A percentile compares a stretch with the other conserved stretches of the same genome.
Conservation (phyloP, 1,140 invertebrate genomes). For the Drosophila jambulina region DNA sequence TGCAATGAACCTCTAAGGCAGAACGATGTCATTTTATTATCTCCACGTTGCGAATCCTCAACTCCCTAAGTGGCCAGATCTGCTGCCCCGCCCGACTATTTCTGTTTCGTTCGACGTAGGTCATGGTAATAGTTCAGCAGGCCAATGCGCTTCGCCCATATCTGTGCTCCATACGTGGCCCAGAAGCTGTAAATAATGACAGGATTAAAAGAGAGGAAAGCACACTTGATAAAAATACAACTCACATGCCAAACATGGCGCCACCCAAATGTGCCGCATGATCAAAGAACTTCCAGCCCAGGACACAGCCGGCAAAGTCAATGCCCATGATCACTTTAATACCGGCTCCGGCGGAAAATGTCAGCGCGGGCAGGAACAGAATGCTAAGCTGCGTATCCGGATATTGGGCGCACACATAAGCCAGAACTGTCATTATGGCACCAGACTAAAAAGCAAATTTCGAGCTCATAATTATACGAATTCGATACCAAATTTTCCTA, state of each 20-base stretch:
- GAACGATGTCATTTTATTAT: slow-evolving; percentile 35
- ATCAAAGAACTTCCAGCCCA: slow-evolving; percentile 97
- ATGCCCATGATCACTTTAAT: slow-evolving; percentile 94
- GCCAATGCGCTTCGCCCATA: slow-evolving; percentile 78
- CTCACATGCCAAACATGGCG: slow-evolving; percentile 94
- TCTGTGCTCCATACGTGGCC: slow-evolving; percentile 73
- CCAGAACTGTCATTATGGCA: slow-evolving; percentile 95
- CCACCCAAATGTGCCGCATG: slow-evolving; percentile 99
- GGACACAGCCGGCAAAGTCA: slow-evolving; percentile 92
- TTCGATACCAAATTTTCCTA: not conserved
- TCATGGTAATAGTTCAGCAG: slow-evolving; percentile 80
- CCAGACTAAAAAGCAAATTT: slow-evolving; percentile 91
- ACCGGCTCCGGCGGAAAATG: slow-evolving; percentile 93
- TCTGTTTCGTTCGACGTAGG: slow-evolving; percentile 77
- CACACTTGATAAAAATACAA: not conserved
- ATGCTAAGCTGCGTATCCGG: slow-evolving; percentile 95
- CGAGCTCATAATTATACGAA: slow-evolving; percentile 16
- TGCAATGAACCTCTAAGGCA: slow-evolving; percentile 45
- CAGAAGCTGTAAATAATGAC: slow-evolving; percentile 59
- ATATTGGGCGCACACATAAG: slow-evolving; percentile 93
- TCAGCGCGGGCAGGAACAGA: slow-evolving; percentile 94
- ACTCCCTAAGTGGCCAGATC: not conserved
- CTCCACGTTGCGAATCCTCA: slow-evolving; percentile 14
- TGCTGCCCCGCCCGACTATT: slow-evolving; percentile 34
- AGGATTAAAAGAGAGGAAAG: not conserved